These are phyloP conservation scores for Atta texana DNA, from an alignment of 1,140 invertebrate genomes.

Conservation along the genomic window DNA sequence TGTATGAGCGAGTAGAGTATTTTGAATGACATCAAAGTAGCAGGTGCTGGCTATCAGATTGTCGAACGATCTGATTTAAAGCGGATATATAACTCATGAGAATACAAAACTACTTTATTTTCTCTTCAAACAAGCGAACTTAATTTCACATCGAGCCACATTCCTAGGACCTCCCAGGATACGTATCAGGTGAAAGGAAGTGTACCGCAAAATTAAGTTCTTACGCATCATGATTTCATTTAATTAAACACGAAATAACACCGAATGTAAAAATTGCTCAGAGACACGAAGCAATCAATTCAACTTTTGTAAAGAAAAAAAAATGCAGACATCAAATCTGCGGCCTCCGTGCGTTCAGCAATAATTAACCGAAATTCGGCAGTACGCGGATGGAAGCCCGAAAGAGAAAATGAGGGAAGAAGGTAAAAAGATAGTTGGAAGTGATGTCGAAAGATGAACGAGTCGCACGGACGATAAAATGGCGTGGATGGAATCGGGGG, in stretches of 20 bases:
- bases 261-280: slow-evolving; percentile 3
- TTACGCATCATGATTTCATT: background rate
- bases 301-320: background rate
- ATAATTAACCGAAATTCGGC: slow-evolving; percentile 77
- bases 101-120: background rate
- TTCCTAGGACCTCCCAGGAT: slow-evolving; percentile 40
- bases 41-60: slow-evolving; percentile 69
- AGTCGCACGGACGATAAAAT: slow-evolving; percentile 28
- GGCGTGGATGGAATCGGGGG: slow-evolving; percentile 9
- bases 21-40: slow-evolving; percentile 45
- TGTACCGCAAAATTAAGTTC: background rate
- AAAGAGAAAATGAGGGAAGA: slow-evolving; percentile 59
- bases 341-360: background rate
- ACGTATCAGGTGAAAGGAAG: slow-evolving; percentile 1
- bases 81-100: slow-evolving; percentile 43
- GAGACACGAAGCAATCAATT: background rate
- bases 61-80: slow-evolving; percentile 54
- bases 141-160: slow-evolving; percentile 23
- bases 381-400: background rate
- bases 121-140: background rate
- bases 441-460: slow-evolving; percentile 64
- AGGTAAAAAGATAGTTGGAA: slow-evolving; percentile 65
- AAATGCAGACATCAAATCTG: background rate
- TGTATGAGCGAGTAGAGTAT: slow-evolving; percentile 31
- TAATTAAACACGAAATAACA: slow-evolving; percentile 13